Conservation (phyloP, 1,140 invertebrate genomes). For the Calephelis virginiensis region DNA sequence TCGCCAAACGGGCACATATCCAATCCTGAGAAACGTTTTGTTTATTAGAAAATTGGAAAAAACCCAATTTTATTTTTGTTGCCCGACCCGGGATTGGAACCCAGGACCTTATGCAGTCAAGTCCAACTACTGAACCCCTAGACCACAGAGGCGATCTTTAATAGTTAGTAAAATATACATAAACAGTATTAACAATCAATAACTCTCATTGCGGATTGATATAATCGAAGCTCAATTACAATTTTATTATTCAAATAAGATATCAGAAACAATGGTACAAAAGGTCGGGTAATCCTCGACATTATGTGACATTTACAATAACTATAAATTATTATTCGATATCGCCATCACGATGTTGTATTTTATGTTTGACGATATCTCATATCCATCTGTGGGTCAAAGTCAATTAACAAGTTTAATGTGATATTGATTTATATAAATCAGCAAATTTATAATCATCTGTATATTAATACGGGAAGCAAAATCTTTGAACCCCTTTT, state of each 20-base stretch:
- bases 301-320: slow-evolving; percentile 33
- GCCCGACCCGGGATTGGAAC: too few species aligned
- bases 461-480: too few species aligned
- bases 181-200: not conserved
- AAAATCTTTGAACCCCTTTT: too few species aligned
- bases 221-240: slow-evolving; percentile 19
- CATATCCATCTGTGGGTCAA: slow-evolving; percentile 20
- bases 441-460: too few species aligned
- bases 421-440: slow-evolving; percentile 3
- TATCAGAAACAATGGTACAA: slow-evolving; percentile 31
- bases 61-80: too few species aligned
- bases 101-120: too few species aligned
- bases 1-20: too few species aligned
- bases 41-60: too few species aligned
- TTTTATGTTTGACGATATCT: slow-evolving; percentile 21
- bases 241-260: slow-evolving; percentile 23
- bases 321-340: slow-evolving; percentile 39
- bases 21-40: too few species aligned
- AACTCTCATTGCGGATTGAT: slow-evolving; percentile 13
- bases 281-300: slow-evolving; percentile 37
- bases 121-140: too few species aligned
- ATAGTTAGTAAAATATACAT: too few species aligned
- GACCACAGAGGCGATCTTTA: too few species aligned
- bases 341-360: slow-evolving; percentile 33
- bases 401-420: slow-evolving; percentile 11